These are phyloP conservation scores for Limenitis camilla DNA, from an alignment of 2,888 invertebrate genomes.

Conservation along the genomic window DNA sequence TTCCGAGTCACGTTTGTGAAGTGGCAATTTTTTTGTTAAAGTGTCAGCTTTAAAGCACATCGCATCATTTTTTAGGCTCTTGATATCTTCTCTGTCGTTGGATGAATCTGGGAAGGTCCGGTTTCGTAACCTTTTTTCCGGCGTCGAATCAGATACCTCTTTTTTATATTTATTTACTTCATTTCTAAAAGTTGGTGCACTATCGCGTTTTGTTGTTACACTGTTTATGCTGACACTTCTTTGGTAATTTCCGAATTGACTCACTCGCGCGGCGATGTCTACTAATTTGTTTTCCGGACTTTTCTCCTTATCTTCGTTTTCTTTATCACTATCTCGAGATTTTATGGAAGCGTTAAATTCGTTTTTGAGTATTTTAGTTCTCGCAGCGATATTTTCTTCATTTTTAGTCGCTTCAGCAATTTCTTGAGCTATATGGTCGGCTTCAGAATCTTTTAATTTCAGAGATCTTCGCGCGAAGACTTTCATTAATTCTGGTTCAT, in stretches of 20 bases:
- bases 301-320: conserved; percentile 72
- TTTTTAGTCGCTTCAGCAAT: conserved; percentile 61
- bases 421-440: conserved; percentile 74
- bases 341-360: conserved; percentile 72
- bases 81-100: conserved; percentile 65
- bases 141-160: conserved; percentile 68
- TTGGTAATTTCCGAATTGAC: conserved; percentile 66
- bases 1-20: conserved; percentile 56
- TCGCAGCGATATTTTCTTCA: conserved; percentile 43
- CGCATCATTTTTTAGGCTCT: conserved; percentile 58
- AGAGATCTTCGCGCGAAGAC: conserved; percentile 87
- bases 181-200: conserved; percentile 56
- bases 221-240: conserved; percentile 63
- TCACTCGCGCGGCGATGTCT: conserved; percentile 60
- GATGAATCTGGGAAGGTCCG: conserved; percentile 68
- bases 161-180: conserved; percentile 69
- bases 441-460: conserved; percentile 83
- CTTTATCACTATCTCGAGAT: conserved; percentile 82
- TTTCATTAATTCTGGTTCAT: conserved; percentile 86
- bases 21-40: conserved; percentile 60
- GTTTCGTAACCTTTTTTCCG: conserved; percentile 65
- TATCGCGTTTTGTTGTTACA: conserved; percentile 58
- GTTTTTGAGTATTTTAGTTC: conserved; percentile 56
- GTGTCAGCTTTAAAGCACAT: conserved; percentile 64
- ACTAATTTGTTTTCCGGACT: conserved; percentile 56